Base-by-base conservation (phyloP, 2,113 vertebrate genomes). In the Clarias batrachus region DNA sequence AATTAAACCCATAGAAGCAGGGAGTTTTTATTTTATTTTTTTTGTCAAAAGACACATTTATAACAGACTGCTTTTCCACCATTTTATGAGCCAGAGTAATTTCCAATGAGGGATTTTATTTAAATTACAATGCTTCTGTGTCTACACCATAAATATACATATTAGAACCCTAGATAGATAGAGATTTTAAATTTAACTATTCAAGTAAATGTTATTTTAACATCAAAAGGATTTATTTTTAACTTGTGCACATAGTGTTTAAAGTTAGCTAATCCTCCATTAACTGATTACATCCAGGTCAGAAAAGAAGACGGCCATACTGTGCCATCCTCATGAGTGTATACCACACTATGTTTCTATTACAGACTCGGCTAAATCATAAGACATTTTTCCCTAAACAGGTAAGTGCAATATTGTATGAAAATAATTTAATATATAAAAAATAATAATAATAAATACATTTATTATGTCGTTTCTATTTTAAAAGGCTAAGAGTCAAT, bases 111-210 rank as follows among this genome's bases (percentile, higher is more conserved):
- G 21, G 41, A n/a, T 56, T 30, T 59, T 30, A 33, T 25, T 54
- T 1, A 57, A 21, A 56, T 56, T 16, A 57, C 54, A 14, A 57
- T 23, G 11, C 25, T 33, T 81, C 59, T 41, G 30, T 23, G 30
- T 60, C 27, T 33, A 66, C 80, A 82, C 60, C 7, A 82, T 82
- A 66, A 66, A 82, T 66, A 27, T 65, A 79, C 77, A 82, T 0
- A 82, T 66, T 11, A 54, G 13, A 82, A 41, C 16, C 81, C 23
- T 56, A 37, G 52, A 59, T 3, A 79, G 54, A 52, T 57, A 56
- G 54, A 81, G 33, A 6, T 63, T 41, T 81, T 14, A 48, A 33
- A 23, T 23, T 4, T 62, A 33, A 56, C 52, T 78, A 9, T 79
- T 59, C 57, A 23, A 37, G 27, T 23, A 33, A 60, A 33, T n/a